These are phyloP conservation scores for Coccyzus lansbergi DNA, from an alignment of 2,797 vertebrate genomes.

Conservation along the genomic window DNA sequence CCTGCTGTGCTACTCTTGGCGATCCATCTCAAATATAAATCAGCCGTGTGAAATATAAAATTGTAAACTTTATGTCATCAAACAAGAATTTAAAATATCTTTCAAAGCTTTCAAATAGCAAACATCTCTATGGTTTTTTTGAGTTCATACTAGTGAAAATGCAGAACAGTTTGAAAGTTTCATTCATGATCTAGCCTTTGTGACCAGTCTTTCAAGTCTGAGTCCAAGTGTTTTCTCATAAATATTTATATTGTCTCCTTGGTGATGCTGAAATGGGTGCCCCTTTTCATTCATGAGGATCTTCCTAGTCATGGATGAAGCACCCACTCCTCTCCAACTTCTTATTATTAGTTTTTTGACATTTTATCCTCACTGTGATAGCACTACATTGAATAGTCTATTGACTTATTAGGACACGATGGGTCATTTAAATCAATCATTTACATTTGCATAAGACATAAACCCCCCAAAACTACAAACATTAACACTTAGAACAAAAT, in stretches of 20 bases:
- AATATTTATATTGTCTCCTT: not conserved
- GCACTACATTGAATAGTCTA: rapidly evolving
- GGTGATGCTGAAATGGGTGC: not conserved
- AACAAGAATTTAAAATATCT: not conserved
- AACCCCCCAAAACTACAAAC: not conserved
- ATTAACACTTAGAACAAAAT: not conserved
- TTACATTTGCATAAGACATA: not conserved
- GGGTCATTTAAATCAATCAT: not conserved
- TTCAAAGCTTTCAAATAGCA: not conserved
- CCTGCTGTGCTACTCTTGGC: not conserved
- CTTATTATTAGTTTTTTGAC: not conserved
- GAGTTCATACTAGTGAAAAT: not conserved
- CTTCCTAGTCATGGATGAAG: not conserved
- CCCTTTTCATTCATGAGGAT: not conserved
- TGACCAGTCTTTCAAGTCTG: not conserved
- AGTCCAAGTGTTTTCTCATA: not conserved
- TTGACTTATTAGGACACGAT: not conserved
- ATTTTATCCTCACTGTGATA: not conserved
- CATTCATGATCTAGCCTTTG: not conserved
- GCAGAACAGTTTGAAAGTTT: not conserved
- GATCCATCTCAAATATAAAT: not conserved
- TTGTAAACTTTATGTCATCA: not conserved
- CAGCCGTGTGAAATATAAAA: not conserved
- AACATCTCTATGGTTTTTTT: not conserved
- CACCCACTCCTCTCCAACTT: not conserved